Conservation (phyloP, 2,113 vertebrate genomes). For the Lampris megalopsis region DNA sequence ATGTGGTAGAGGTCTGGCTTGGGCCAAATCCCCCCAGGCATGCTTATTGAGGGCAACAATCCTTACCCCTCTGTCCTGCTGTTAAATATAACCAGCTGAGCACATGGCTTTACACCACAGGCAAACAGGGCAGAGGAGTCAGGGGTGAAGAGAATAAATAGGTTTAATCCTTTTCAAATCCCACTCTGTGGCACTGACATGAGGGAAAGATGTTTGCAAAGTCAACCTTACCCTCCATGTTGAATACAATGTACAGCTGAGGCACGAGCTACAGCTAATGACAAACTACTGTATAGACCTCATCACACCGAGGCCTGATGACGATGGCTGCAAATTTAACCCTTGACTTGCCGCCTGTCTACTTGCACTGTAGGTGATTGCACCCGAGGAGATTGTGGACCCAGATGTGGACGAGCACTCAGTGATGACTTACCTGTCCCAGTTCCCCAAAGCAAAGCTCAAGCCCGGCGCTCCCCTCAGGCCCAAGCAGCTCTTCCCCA, state of each 20-base stretch:
- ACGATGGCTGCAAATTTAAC: slow-evolving; percentile 1
- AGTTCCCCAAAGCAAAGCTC: slow-evolving; percentile 94
- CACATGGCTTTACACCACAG: slow-evolving; percentile 60
- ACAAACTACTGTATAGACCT: too few species aligned
- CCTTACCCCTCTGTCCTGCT: slow-evolving; percentile 68
- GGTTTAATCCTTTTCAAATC: slow-evolving; percentile 55
- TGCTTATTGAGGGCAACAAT: slow-evolving; percentile 69
- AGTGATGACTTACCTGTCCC: slow-evolving; percentile 95
- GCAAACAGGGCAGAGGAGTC: slow-evolving; percentile 55
- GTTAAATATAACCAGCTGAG: slow-evolving; percentile 78
- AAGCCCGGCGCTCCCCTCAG: slow-evolving; percentile 90
- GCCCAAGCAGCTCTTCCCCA: slow-evolving; percentile 88
- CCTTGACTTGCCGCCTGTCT: background rate
- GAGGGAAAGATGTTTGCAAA: slow-evolving; percentile 31
- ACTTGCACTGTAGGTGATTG: slow-evolving; percentile 85
- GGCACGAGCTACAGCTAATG: background rate
- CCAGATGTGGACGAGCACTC: slow-evolving; percentile 95
- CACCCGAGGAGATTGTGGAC: slow-evolving; percentile 94
- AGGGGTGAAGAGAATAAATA: slow-evolving; percentile 46
- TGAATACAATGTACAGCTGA: background rate
- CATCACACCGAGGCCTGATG: background rate
- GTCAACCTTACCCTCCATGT: background rate
- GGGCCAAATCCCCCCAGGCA: slow-evolving; percentile 71
- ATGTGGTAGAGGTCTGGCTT: slow-evolving; percentile 74
- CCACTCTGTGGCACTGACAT: slow-evolving; percentile 32